A percentile compares a stretch with the other conserved stretches of the same genome.
Conservation (phyloP, 2,113 vertebrate species). For the Indicator maculatus region DNA sequence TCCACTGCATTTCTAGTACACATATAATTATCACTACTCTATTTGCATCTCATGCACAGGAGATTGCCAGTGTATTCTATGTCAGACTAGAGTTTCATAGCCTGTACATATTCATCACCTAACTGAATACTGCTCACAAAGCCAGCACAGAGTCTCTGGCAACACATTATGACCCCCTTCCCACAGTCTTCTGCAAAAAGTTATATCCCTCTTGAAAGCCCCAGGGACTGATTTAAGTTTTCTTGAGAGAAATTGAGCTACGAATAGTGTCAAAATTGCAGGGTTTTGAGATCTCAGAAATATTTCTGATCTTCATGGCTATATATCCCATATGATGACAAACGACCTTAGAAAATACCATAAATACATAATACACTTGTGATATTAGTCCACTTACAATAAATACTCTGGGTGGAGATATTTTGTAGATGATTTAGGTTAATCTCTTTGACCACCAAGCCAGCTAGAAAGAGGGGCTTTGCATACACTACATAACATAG, state of each 20-base stretch:
- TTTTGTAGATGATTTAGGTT: constrained; percentile 6
- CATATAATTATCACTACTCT: not conserved
- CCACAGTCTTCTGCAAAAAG: not conserved
- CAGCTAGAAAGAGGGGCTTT: not conserved
- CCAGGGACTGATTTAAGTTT: not conserved
- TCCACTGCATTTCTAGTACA: not conserved
- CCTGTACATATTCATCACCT: not conserved
- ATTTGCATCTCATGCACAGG: not conserved
- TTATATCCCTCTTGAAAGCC: not conserved
- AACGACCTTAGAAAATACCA: not conserved
- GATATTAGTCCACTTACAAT: not conserved
- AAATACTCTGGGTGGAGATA: not conserved
- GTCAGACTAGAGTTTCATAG: not conserved
- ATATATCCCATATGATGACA: not conserved
- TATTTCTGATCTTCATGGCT: not conserved
- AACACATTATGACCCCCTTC: not conserved
- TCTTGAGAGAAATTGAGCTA: not conserved
- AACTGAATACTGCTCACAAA: not conserved
- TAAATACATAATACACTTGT: not conserved
- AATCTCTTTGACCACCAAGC: not conserved
- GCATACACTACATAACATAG: not conserved
- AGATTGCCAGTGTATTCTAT: not conserved
- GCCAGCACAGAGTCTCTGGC: not conserved
- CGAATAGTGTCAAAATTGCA: not conserved
- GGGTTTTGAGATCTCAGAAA: not conserved